A percentile compares a stretch with the other conserved stretches of the same genome.
phyloP scores from a whole-genome alignment of 2,888 invertebrate species.

The Argynnis bischoffii region DNA sequence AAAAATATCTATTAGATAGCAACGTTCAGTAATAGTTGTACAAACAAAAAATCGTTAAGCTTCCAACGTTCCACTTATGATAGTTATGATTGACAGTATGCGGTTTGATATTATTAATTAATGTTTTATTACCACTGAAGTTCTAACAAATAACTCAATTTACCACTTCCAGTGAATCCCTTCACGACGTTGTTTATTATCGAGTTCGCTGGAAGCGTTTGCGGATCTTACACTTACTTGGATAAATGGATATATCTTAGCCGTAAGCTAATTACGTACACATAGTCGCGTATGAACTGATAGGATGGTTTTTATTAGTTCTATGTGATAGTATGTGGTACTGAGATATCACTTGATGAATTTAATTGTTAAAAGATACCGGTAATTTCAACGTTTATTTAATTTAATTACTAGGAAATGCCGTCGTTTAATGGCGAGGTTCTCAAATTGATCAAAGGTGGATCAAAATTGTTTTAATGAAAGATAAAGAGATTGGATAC shows the following conservation, averaged over 20 bases:
- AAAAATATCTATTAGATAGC: no score
- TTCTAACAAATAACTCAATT: conserved; percentile 15
- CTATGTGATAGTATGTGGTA: conserved; percentile 20
- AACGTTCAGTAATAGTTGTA: no score
- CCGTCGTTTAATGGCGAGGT: background rate
- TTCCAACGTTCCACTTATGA: background rate
- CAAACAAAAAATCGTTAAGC: no score
- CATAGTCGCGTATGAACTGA: conserved; percentile 28
- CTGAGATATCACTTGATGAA: conserved; percentile 7
- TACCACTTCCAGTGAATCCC: conserved; percentile 33
- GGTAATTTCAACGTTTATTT: conserved; percentile 1
- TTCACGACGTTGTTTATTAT: conserved; percentile 47
- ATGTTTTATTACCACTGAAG: conserved; percentile 4
- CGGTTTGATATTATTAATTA: conserved; percentile 15
- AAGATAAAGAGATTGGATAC: no score
- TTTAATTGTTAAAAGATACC: conserved; percentile 8
- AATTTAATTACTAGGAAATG: conserved; percentile 8
- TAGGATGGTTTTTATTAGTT: conserved; percentile 27
- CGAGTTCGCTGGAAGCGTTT: conserved; percentile 61
- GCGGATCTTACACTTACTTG: conserved; percentile 65
- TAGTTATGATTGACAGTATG: conserved; percentile 16
- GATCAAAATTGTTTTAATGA: no score
- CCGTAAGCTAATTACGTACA: conserved; percentile 57
- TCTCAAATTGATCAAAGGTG: no score
- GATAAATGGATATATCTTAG: conserved; percentile 57